Percentiles rank a stretch among this genome's conserved stretches.
These are phyloP conservation scores for Macrosoma leucophasiata DNA, from an alignment of 2,888 invertebrate species.

Conservation along the genomic window DNA sequence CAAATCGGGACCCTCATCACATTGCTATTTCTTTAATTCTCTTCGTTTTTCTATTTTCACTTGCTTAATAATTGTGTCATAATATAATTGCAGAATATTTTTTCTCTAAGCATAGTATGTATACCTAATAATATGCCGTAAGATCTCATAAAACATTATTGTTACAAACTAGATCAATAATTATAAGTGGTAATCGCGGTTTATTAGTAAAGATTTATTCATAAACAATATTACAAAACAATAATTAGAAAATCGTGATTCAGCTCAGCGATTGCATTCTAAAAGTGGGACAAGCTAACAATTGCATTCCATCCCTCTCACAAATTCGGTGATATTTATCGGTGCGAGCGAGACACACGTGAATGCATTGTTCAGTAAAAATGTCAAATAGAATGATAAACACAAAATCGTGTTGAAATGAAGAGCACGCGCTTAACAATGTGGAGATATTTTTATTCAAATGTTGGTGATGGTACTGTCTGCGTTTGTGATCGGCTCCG, in stretches of 20 bases:
- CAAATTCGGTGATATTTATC: constrained; percentile 30
- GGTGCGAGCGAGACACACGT: constrained; percentile 40
- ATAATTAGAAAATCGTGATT: constrained; percentile 61
- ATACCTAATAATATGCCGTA: no score
- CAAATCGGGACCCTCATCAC: no score
- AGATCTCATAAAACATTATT: no score
- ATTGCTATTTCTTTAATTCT: no score
- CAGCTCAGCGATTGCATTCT: constrained; percentile 59
- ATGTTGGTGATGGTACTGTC: constrained; percentile 11
- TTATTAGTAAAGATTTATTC: constrained; percentile 34
- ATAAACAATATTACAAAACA: constrained; percentile 35
- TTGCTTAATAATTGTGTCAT: no score
- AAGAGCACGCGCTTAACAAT: constrained; percentile 43
- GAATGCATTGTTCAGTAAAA: constrained; percentile 66
- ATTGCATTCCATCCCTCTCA: constrained; percentile 48
- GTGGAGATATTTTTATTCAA: constrained; percentile 20
- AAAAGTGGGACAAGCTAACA: constrained; percentile 43
- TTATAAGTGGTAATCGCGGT: constrained; percentile 5
- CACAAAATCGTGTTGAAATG: constrained; percentile 68
- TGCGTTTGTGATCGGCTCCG: constrained; percentile 13
- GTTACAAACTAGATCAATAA: not conserved
- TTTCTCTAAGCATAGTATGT: no score
- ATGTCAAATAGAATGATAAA: constrained; percentile 74
- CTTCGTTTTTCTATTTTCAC: no score
- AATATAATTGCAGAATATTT: no score